These are phyloP conservation scores for Rhynchonycteris naso DNA, from an alignment of 2,797 vertebrate genomes.

Conservation along the genomic window DNA sequence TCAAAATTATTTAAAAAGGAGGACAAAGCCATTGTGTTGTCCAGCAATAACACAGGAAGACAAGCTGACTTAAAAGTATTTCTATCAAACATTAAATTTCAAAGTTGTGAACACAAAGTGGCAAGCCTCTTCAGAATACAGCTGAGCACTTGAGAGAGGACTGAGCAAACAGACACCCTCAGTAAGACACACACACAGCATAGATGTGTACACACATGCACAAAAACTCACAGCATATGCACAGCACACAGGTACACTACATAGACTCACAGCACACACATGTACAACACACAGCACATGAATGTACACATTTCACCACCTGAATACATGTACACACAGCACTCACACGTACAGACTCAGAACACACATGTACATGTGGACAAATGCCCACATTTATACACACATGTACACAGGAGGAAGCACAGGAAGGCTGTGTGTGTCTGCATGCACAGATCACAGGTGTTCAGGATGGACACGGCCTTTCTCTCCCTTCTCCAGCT, in stretches of 20 bases:
- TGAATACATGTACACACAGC: background rate
- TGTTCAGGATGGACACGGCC: background rate
- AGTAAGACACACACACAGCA: background rate
- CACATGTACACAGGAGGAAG: background rate
- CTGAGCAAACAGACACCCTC: background rate
- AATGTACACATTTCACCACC: background rate
- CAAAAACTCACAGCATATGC: background rate
- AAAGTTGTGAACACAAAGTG: background rate
- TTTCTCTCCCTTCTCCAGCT: background rate
- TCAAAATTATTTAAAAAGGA: background rate
- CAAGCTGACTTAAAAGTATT: background rate
- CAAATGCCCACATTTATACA: rapidly evolving
- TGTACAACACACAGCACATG: background rate
- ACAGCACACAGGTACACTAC: background rate
- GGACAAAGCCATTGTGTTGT: background rate
- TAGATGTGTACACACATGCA: too few species aligned
- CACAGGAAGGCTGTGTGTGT: background rate
- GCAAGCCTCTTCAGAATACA: background rate
- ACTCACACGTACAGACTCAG: background rate
- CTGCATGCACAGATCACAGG: too few species aligned
- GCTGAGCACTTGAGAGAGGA: too few species aligned
- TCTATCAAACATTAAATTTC: background rate
- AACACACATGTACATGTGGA: background rate
- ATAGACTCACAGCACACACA: background rate
- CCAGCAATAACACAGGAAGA: background rate